A percentile compares a stretch with the other conserved stretches of the same genome.
Conservation (phyloP, 1,140 invertebrate species). For the Ceratina australensis region DNA sequence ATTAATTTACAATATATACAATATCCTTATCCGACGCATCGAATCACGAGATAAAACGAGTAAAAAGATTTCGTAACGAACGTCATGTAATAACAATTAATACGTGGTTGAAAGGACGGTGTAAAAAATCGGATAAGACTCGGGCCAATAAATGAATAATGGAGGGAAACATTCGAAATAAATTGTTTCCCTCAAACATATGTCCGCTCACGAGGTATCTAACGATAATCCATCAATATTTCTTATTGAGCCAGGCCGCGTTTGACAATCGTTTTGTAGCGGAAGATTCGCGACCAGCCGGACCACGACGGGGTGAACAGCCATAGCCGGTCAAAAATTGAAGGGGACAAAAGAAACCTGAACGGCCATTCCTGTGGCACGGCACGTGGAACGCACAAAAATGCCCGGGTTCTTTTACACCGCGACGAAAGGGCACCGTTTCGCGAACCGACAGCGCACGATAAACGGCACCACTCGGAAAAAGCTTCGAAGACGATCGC, state of each 20-base stretch:
- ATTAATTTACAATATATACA: neutral
- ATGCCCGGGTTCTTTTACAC: conserved; percentile 50
- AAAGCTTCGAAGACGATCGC: conserved; percentile 47
- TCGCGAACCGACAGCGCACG: conserved; percentile 39
- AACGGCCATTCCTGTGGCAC: conserved; percentile 38
- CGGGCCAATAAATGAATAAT: too few relatives aligned
- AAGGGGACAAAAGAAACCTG: conserved; percentile 41
- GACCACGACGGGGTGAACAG: neutral
- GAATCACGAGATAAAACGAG: too few relatives aligned
- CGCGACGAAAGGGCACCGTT: conserved; percentile 22
- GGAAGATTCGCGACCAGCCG: neutral
- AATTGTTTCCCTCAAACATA: too few relatives aligned
- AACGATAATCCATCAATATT: too few relatives aligned
- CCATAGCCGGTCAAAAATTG: conserved; percentile 7
- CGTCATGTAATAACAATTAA: too few relatives aligned
- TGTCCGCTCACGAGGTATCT: too few relatives aligned
- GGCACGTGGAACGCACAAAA: conserved; percentile 61
- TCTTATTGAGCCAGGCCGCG: neutral
- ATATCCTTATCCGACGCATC: neutral
- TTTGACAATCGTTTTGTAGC: neutral
- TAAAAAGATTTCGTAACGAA: too few relatives aligned
- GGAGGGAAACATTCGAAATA: too few relatives aligned
- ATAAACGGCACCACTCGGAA: conserved; percentile 40
- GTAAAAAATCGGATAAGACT: too few relatives aligned
- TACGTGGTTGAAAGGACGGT: too few relatives aligned